A percentile compares a stretch with the other conserved stretches of the same genome.
Conservation (phyloP, 2,797 vertebrate genomes). For the Serranus cabrilla region DNA sequence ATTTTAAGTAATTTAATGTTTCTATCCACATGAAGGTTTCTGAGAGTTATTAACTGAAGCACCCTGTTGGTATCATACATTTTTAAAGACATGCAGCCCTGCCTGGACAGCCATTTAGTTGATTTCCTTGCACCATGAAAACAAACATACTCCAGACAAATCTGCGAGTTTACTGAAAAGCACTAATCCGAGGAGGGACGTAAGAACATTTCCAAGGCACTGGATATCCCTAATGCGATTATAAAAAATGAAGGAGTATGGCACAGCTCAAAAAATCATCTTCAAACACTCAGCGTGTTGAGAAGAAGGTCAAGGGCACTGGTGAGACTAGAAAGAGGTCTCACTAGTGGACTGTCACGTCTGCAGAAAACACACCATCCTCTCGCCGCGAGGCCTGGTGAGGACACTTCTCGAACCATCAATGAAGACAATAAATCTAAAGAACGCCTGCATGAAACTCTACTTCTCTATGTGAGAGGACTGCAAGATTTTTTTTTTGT, state of each 20-base stretch:
- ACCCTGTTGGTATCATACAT: too few relatives aligned
- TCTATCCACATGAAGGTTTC: too few relatives aligned
- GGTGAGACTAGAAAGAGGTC: conserved; percentile 1
- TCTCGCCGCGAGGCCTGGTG: conserved; percentile 16
- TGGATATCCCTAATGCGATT: conserved; percentile 40
- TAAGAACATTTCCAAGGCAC: conserved; percentile 64
- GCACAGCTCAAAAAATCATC: conserved; percentile 19
- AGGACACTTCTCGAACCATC: conserved; percentile 15
- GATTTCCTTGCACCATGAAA: conserved; percentile 4
- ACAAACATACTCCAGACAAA: neutral
- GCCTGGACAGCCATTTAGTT: neutral
- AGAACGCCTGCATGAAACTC: too few relatives aligned
- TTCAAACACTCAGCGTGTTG: neutral
- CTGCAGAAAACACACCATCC: conserved; percentile 10
- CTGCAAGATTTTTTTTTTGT: too few relatives aligned
- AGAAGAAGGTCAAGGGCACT: neutral
- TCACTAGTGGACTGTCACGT: neutral
- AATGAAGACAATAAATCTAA: too few relatives aligned
- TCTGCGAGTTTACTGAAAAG: conserved; percentile 2
- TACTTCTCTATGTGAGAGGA: too few relatives aligned
- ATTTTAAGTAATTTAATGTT: too few relatives aligned
- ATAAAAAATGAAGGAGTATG: conserved; percentile 10
- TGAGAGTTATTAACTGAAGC: too few relatives aligned
- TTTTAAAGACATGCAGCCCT: too few relatives aligned
- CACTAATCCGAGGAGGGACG: neutral